Evolutionary conservation across 2,113 vertebrate species (phyloP).

Genomic region (Dicaeum eximium): DNA sequence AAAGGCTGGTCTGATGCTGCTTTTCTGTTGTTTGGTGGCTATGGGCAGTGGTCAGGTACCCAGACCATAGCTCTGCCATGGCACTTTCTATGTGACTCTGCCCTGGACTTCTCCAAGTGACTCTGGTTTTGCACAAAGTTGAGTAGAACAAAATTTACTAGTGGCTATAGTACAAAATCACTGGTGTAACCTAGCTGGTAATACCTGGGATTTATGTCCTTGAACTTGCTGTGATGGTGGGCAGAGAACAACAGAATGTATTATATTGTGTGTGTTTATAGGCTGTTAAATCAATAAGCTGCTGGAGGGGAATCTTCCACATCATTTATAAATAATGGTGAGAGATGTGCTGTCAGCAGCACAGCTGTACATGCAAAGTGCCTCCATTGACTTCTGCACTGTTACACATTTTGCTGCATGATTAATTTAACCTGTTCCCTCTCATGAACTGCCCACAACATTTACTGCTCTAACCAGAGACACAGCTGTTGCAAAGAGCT

Average conservation of each 20-base stretch:
- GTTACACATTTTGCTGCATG: constrained; percentile 14
- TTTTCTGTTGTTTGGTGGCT: not conserved
- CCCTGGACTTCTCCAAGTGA: not conserved
- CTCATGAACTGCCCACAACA: not conserved
- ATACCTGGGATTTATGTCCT: not conserved
- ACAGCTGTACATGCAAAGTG: not conserved
- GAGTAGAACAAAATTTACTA: not conserved
- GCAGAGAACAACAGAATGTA: not conserved
- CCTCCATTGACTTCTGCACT: constrained; percentile 20
- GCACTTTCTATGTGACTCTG: not conserved
- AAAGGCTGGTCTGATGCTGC: not conserved
- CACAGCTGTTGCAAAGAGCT: not conserved
- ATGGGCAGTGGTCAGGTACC: not conserved
- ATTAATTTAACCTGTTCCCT: not conserved
- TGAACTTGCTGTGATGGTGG: not conserved
- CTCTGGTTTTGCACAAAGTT: not conserved
- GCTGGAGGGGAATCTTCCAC: constrained; percentile 51
- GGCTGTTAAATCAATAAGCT: constrained; percentile 36
- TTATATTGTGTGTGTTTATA: not conserved
- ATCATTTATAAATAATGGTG: constrained; percentile 34
- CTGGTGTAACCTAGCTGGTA: not conserved
- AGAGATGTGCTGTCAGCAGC: not conserved
- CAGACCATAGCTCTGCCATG: not conserved
- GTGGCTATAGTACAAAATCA: not conserved
- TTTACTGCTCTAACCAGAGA: not conserved